Evolutionary conservation across 1,140 invertebrate genomes (phyloP).

Genomic region (Macrotrachela quadricornifera): DNA sequence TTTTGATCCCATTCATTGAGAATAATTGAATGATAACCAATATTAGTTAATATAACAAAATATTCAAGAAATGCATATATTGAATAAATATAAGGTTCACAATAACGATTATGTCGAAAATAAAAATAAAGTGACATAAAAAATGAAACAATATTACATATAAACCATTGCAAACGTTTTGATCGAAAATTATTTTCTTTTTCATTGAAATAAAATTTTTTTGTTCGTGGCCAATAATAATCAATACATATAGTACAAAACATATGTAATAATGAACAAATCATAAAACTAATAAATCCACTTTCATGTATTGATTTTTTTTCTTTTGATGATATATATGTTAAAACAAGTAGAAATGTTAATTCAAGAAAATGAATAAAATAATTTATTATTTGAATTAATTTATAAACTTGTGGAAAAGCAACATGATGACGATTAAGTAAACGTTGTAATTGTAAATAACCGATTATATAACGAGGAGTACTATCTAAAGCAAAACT

Average conservation of each 20-base stretch:
- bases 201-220: not conserved
- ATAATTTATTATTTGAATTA: constrained; percentile 43
- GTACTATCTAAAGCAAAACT: constrained; percentile 67
- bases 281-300: constrained; percentile 68
- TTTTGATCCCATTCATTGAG: too few species aligned
- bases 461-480: constrained; percentile 54
- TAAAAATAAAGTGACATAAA: constrained; percentile 1
- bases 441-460: constrained; percentile 39
- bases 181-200: not conserved
- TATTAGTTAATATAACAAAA: constrained; percentile 2
- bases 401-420: constrained; percentile 32
- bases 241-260: constrained; percentile 23
- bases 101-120: constrained; percentile 1
- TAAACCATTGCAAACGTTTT: not conserved
- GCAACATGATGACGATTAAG: constrained; percentile 28
- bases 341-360: constrained; percentile 53
- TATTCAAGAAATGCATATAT: constrained; percentile 2
- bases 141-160: not conserved
- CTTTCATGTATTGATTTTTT: constrained; percentile 54
- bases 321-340: constrained; percentile 63
- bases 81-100: constrained; percentile 2
- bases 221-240: constrained; percentile 2
- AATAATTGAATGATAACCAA: constrained; percentile 4
- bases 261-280: constrained; percentile 70
- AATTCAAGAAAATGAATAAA: constrained; percentile 59